phyloP scores from a whole-genome alignment of 2,797 vertebrate species.

The Mastacembelus armatus region DNA sequence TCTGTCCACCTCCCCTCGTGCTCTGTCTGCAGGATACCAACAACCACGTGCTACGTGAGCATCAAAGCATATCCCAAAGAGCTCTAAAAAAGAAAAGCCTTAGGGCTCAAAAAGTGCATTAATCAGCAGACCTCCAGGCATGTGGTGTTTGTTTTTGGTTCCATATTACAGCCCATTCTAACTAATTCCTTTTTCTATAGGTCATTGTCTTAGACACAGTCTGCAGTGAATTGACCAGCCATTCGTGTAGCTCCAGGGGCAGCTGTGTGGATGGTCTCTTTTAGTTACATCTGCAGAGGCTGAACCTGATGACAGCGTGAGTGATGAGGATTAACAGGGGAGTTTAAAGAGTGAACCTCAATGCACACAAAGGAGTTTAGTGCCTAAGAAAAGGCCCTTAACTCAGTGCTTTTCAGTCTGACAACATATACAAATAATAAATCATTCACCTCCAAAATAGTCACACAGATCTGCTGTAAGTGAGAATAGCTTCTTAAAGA shows the following conservation, averaged over 20 bases:
- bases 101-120: slow-evolving; percentile 38
- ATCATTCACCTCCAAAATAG: not conserved
- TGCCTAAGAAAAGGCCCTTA: not conserved
- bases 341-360: slow-evolving; percentile 6
- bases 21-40: slow-evolving; percentile 23
- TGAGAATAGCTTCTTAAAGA: too few relatives aligned
- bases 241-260: slow-evolving; percentile 9
- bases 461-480: slow-evolving; percentile 5
- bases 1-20: slow-evolving; percentile 9
- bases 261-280: slow-evolving; percentile 21
- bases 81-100: slow-evolving; percentile 47
- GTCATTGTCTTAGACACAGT: slow-evolving; percentile 17
- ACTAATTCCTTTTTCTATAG: slow-evolving; percentile 46
- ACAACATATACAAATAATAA: not conserved
- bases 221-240: slow-evolving; percentile 18
- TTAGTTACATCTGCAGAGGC: slow-evolving; percentile 37
- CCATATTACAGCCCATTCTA: slow-evolving; percentile 34
- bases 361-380: too few relatives aligned
- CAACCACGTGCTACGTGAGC: slow-evolving; percentile 31
- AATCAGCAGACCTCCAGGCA: slow-evolving; percentile 53
- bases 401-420: too few relatives aligned
- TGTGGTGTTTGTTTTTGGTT: slow-evolving; percentile 62
- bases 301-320: slow-evolving; percentile 43
- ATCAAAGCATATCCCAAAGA: slow-evolving; percentile 51
- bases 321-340: slow-evolving; percentile 28